phyloP scores from a whole-genome alignment of 2,888 invertebrate genomes.

The Nephrotoma guestfalica region DNA sequence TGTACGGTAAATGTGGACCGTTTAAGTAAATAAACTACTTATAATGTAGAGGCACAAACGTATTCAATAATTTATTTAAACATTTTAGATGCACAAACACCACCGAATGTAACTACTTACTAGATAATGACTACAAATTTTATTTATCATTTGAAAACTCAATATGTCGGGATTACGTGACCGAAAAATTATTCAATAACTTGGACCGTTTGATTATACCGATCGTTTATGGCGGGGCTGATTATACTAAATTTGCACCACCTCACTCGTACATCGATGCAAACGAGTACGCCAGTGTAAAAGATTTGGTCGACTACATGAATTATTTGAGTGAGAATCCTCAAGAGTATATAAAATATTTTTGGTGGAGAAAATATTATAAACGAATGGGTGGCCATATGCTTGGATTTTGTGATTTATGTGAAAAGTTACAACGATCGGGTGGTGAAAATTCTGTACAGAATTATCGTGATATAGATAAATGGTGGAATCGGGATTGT shows the following conservation, averaged over 20 bases:
- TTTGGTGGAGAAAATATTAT: slow-evolving; percentile 45
- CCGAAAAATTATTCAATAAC: slow-evolving; percentile 39
- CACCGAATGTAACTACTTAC: slow-evolving; percentile 26
- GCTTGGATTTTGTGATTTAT: slow-evolving; percentile 25
- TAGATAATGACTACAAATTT: slow-evolving; percentile 46
- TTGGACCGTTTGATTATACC: slow-evolving; percentile 37
- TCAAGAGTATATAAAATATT: slow-evolving; percentile 44
- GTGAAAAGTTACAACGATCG: slow-evolving; percentile 21
- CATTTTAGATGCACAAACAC: slow-evolving; percentile 16
- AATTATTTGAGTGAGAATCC: slow-evolving; percentile 29
- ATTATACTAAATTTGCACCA: slow-evolving; percentile 43
- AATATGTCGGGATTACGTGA: slow-evolving; percentile 52
- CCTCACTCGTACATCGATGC: slow-evolving; percentile 49
- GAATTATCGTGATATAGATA: not conserved
- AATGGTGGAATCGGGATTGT: not conserved
- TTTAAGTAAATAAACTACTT: slow-evolving; percentile 18
- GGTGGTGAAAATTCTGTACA: not conserved
- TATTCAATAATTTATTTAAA: not conserved
- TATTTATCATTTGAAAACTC: slow-evolving; percentile 55
- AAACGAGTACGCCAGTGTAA: slow-evolving; percentile 40
- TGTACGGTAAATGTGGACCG: slow-evolving; percentile 46
- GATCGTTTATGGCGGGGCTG: slow-evolving; percentile 51
- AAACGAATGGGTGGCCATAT: slow-evolving; percentile 23
- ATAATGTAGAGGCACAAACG: not conserved
- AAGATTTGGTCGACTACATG: slow-evolving; percentile 42